Percentiles rank a stretch among this genome's conserved stretches.
Evolutionary conservation across 2,113 vertebrate species (phyloP).

Genomic region (Neodontobutis hainanensis): DNA sequence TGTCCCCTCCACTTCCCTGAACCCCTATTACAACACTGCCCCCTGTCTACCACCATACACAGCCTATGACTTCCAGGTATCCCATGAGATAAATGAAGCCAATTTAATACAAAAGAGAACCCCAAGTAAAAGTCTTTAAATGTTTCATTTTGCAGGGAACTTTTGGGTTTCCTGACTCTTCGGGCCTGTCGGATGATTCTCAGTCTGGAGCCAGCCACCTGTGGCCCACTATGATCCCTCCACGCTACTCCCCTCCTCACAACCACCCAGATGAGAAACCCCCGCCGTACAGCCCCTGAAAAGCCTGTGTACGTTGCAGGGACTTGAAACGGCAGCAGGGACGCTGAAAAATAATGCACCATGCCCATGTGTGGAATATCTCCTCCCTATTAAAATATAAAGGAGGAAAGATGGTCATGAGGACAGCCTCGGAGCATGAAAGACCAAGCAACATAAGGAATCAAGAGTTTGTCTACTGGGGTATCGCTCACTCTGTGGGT

Average conservation of each 20-base stretch:
- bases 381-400: conserved; percentile 13
- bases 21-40: conserved; percentile 88
- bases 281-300: conserved; percentile 93
- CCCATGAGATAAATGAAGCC: no score
- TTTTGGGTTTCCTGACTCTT: conserved; percentile 88
- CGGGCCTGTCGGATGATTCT: conserved; percentile 90
- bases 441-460: conserved; percentile 10
- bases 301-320: conserved; percentile 1
- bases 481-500: conserved; percentile 28
- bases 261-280: conserved; percentile 96
- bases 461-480: conserved; percentile 11
- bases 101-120: not conserved
- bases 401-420: conserved; percentile 6
- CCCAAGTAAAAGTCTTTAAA: not conserved
- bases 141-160: conserved; percentile 63
- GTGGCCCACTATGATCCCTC: conserved; percentile 91
- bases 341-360: conserved; percentile 23
- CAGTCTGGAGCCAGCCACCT: conserved; percentile 92
- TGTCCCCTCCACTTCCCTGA: conserved; percentile 83
- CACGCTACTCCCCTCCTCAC: conserved; percentile 93
- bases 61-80: conserved; percentile 94
- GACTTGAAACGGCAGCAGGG: conserved; percentile 7
- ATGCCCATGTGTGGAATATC: conserved; percentile 27
- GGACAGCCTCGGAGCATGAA: conserved; percentile 17
- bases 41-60: conserved; percentile 96